Percentiles rank a stretch among this genome's conserved stretches.
phyloP scores from a whole-genome alignment of 2,797 vertebrate genomes.

The Eulemur mongoz region DNA sequence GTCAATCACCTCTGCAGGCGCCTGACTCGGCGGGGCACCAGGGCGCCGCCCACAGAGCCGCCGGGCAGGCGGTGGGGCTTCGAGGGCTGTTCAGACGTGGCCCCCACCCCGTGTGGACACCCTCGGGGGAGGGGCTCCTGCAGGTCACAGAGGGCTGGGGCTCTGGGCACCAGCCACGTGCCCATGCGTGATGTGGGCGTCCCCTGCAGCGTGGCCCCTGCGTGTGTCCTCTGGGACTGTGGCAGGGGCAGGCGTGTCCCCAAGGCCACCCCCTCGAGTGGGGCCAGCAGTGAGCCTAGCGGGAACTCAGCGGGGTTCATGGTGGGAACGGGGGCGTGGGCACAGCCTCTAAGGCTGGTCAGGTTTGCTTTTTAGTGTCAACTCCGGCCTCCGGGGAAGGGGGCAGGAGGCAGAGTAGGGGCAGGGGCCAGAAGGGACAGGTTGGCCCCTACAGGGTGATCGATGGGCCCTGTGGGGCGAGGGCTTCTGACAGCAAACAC shows the following conservation, averaged over 20 bases:
- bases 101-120: not conserved
- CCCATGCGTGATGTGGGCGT: too few species aligned
- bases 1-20: fast-evolving
- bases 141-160: fast-evolving
- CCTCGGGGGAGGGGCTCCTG: not conserved
- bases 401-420: not conserved
- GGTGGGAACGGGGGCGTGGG: not conserved
- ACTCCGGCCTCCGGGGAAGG: not conserved
- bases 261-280: not conserved
- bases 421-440: fast-evolving
- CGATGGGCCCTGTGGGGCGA: not conserved
- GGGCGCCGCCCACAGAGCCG: fast-evolving
- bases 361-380: too few species aligned
- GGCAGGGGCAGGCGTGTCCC: not conserved
- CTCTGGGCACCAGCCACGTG: fast-evolving
- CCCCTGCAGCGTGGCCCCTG: not conserved
- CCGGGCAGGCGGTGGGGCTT: fast-evolving
- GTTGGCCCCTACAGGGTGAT: fast-evolving
- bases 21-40: fast-evolving
- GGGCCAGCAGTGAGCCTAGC: fast-evolving
- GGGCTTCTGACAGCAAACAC: not conserved
- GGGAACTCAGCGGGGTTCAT: fast-evolving
- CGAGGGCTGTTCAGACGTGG: fast-evolving
- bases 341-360: not conserved
- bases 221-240: fast-evolving